Evolutionary conservation across 1,140 invertebrate species (phyloP).

Genomic region (Ceratina australensis): DNA sequence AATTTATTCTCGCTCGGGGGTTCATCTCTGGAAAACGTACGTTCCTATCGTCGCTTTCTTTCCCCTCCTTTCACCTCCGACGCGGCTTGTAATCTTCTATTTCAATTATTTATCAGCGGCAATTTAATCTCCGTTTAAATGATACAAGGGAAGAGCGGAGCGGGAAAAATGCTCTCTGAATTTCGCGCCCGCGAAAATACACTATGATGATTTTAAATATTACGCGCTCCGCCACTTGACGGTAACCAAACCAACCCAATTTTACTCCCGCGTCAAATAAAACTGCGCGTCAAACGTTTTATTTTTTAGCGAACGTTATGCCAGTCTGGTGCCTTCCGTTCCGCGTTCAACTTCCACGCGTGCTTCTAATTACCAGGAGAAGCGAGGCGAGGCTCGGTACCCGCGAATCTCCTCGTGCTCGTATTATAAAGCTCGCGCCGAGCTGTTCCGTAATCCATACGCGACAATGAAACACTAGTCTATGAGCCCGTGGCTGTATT

Average conservation of each 20-base stretch:
- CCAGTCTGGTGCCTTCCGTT: background rate
- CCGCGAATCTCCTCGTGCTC: slow-evolving; percentile 8
- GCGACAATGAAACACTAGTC: slow-evolving; percentile 44
- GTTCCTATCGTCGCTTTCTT: slow-evolving; percentile 22
- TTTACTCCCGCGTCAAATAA: background rate
- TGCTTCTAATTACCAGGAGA: slow-evolving; percentile 22
- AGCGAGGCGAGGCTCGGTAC: background rate
- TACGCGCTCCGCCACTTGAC: too few species aligned
- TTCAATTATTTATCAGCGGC: background rate
- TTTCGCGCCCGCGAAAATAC: too few species aligned
- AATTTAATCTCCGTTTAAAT: too few species aligned
- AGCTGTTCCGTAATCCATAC: slow-evolving; percentile 30
- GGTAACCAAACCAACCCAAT: background rate
- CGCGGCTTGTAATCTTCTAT: too few species aligned
- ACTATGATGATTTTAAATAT: too few species aligned
- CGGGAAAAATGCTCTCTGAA: too few species aligned
- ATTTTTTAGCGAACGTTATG: background rate
- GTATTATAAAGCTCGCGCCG: slow-evolving; percentile 29
- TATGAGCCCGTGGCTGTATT: slow-evolving; percentile 35
- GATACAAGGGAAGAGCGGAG: too few species aligned
- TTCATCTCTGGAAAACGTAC: slow-evolving; percentile 3
- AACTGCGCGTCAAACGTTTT: background rate
- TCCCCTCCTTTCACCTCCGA: too few species aligned
- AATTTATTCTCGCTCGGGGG: slow-evolving; percentile 60
- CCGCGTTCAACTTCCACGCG: background rate